A percentile compares a stretch with the other conserved stretches of the same genome.
phyloP scores from a whole-genome alignment of 2,113 vertebrate genomes.

The Pomatorhinus ruficollis region DNA sequence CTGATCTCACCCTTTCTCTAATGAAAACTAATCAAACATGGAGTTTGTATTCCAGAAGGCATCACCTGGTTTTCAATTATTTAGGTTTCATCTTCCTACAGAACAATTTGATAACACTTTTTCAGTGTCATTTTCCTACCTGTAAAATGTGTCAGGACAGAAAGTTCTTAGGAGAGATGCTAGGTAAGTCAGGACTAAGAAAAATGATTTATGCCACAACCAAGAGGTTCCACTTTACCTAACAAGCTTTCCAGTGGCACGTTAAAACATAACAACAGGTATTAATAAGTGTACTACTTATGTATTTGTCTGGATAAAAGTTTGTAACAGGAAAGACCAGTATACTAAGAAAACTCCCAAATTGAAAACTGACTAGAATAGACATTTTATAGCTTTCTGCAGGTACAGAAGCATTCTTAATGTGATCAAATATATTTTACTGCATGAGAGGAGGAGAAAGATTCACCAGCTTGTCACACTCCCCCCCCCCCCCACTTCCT shows the following conservation, averaged over 20 bases:
- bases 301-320: neutral
- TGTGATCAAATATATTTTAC: neutral
- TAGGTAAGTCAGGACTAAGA: neutral
- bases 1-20: neutral
- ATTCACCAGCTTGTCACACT: neutral
- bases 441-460: neutral
- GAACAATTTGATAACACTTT: neutral
- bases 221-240: neutral
- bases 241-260: neutral
- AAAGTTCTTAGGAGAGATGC: neutral
- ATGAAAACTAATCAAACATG: neutral
- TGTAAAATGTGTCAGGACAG: neutral
- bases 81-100: neutral
- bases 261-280: neutral
- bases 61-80: neutral
- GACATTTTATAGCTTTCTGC: neutral
- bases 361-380: neutral
- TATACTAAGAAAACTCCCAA: fast-evolving
- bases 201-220: neutral
- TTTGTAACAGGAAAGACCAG: neutral
- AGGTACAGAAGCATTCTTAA: neutral
- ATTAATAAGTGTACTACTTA: neutral
- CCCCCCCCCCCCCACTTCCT: too few species aligned
- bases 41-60: neutral
- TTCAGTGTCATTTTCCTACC: neutral